Evolutionary conservation across 2,888 invertebrate species (phyloP).

Genomic region (Lomographa bimaculata): DNA sequence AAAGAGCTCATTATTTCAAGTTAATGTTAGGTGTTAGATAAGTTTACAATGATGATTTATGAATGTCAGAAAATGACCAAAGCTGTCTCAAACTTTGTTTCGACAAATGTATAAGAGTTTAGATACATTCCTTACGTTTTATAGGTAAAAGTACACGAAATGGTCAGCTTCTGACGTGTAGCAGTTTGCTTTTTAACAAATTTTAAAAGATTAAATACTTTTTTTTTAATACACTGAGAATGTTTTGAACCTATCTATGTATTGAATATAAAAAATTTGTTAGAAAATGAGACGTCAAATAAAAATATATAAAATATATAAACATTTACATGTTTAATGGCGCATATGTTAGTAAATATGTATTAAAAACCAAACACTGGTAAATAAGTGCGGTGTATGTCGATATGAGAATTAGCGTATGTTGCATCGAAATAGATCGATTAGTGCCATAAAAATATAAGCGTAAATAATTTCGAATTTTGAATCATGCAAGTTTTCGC

Average conservation of each 20-base stretch:
- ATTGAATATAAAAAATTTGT: no score
- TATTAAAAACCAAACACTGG: conserved; percentile 24
- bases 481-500: conserved; percentile 41
- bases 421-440: conserved; percentile 19
- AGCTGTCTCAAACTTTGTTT: no score
- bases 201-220: background rate
- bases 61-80: conserved; percentile 7
- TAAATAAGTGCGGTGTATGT: conserved; percentile 16
- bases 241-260: no score
- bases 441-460: conserved; percentile 24
- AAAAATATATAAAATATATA: conserved; percentile 4
- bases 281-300: background rate
- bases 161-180: conserved; percentile 4
- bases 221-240: no score
- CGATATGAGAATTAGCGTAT: no score
- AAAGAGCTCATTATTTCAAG: no score
- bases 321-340: background rate
- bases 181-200: background rate
- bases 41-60: no score
- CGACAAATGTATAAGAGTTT: no score
- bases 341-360: conserved; percentile 10
- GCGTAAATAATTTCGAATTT: conserved; percentile 27
- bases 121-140: no score
- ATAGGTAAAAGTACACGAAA: no score
- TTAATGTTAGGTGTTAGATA: conserved; percentile 7